These are phyloP conservation scores for Ceryle rudis DNA, from an alignment of 2,797 vertebrate genomes.

Conservation along the genomic window DNA sequence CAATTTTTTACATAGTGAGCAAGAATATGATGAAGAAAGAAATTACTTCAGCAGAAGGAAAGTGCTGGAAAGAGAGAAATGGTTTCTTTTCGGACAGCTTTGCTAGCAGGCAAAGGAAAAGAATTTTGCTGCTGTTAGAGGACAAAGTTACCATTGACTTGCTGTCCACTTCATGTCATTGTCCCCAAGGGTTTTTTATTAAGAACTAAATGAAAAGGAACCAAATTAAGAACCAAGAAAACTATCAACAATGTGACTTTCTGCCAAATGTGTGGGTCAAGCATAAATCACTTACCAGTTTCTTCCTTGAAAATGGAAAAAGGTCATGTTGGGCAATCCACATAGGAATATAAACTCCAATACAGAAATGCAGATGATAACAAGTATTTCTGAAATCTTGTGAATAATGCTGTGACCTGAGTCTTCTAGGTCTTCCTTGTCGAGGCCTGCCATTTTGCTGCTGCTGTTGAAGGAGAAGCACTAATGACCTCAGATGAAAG, in stretches of 20 bases:
- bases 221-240: background rate
- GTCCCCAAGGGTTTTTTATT: background rate
- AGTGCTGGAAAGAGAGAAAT: background rate
- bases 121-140: background rate
- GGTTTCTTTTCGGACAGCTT: background rate
- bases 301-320: background rate
- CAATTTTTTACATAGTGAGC: background rate
- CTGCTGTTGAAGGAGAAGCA: background rate
- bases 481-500: background rate
- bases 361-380: background rate
- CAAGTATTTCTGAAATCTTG: background rate
- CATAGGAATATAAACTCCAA: background rate
- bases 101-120: background rate
- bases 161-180: accelerated
- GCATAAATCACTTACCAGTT: background rate
- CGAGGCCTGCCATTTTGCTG: background rate
- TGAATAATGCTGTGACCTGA: background rate
- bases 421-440: background rate
- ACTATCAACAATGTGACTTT: background rate
- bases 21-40: background rate
- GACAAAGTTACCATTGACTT: background rate
- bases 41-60: background rate
- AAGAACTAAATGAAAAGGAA: background rate
- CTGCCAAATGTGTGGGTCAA: background rate
- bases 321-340: background rate